A percentile compares a stretch with the other conserved stretches of the same genome.
Evolutionary conservation across 2,113 vertebrate species (phyloP).

Genomic region (Pimephales promelas): DNA sequence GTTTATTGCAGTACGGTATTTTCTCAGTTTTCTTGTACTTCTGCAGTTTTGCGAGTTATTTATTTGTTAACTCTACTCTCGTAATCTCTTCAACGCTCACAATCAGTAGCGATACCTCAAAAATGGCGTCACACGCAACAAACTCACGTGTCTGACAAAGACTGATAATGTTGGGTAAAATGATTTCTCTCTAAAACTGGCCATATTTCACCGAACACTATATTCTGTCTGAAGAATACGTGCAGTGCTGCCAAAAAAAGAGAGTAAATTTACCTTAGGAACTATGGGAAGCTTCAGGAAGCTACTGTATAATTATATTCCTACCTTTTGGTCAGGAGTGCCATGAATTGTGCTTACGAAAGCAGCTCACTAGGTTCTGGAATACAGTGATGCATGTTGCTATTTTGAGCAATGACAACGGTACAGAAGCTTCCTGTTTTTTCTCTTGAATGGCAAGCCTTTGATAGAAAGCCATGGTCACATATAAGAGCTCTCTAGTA

Average conservation of each 20-base stretch:
- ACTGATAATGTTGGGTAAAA: too few species aligned
- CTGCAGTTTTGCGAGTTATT: too few species aligned
- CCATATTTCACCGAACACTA: neutral
- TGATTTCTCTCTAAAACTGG: neutral
- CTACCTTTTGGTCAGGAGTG: neutral
- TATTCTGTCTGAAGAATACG: neutral
- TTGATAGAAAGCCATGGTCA: constrained; percentile 69
- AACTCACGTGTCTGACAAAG: too few species aligned
- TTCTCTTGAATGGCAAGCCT: constrained; percentile 77
- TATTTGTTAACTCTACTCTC: too few species aligned
- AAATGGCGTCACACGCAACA: too few species aligned
- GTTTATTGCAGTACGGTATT: too few species aligned
- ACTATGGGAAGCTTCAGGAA: neutral
- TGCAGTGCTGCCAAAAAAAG: neutral
- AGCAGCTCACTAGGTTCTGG: neutral
- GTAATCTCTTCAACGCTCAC: too few species aligned
- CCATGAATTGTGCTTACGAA: neutral
- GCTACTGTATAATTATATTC: neutral
- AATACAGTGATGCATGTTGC: constrained; percentile 11
- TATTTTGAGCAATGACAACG: constrained; percentile 1
- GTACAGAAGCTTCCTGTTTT: constrained; percentile 18
- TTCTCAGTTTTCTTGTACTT: too few species aligned
- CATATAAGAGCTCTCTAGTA: constrained; percentile 81
- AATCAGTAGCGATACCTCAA: too few species aligned
- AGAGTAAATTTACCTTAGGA: neutral